phyloP scores from a whole-genome alignment of 2,113 vertebrate species.

The Acrocephalus arundinaceus region DNA sequence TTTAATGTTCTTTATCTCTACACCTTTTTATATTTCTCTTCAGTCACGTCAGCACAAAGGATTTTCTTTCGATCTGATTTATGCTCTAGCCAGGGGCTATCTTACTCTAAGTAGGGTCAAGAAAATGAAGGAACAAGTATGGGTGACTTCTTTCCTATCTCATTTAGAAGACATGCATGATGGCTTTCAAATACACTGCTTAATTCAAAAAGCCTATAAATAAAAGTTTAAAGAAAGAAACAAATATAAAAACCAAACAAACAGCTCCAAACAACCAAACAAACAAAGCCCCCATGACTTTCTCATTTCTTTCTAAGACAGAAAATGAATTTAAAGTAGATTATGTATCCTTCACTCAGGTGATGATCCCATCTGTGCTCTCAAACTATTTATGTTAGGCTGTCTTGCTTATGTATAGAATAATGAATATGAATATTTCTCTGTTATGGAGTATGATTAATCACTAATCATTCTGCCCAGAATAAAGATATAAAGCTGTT shows the following conservation, averaged over 20 bases:
- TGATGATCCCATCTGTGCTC: background rate
- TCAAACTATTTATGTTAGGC: background rate
- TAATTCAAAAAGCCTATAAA: background rate
- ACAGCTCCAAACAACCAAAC: background rate
- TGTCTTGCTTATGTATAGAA: background rate
- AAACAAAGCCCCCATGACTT: background rate
- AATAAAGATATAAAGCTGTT: background rate
- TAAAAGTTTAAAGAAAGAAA: background rate
- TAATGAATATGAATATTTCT: background rate
- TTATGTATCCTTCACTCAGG: background rate
- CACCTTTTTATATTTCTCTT: background rate
- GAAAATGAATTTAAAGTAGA: background rate
- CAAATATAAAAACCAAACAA: background rate
- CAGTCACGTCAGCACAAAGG: background rate
- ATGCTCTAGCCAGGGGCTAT: background rate
- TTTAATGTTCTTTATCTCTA: background rate
- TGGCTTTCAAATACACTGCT: background rate
- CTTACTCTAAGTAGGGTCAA: background rate
- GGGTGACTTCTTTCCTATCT: background rate
- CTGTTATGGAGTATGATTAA: background rate
- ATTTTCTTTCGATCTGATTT: constrained; percentile 21
- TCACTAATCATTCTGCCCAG: background rate
- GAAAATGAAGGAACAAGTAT: background rate
- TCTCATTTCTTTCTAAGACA: background rate
- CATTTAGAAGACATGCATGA: background rate